phyloP scores from a whole-genome alignment of 2,888 invertebrate genomes.

The Sicus ferrugineus region DNA sequence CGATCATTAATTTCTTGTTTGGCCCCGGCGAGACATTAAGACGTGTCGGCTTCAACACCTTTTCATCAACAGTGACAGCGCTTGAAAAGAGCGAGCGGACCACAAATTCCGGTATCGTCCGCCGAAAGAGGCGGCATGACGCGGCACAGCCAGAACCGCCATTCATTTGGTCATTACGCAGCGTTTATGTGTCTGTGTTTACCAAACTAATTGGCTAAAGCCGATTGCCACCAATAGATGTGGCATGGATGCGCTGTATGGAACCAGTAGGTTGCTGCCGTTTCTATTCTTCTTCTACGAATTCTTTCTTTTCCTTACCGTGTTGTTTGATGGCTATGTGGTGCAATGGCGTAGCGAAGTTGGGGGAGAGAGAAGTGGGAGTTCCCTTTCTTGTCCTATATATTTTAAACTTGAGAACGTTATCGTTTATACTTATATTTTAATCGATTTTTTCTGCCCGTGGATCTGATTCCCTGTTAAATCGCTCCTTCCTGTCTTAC shows the following conservation, averaged over 20 bases:
- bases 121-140: too few species aligned
- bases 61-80: constrained; percentile 28
- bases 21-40: constrained; percentile 30
- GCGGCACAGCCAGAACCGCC: constrained; percentile 27
- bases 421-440: too few species aligned
- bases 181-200: constrained; percentile 3
- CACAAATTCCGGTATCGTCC: constrained; percentile 25
- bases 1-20: constrained; percentile 39
- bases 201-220: constrained; percentile 25
- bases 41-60: constrained; percentile 39
- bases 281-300: constrained; percentile 1
- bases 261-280: background rate
- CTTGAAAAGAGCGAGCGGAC: constrained; percentile 11
- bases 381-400: too few species aligned
- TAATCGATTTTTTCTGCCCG: background rate
- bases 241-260: background rate
- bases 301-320: background rate
- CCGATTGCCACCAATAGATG: constrained; percentile 18
- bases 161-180: constrained; percentile 23
- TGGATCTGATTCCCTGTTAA: background rate
- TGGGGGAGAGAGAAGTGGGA: too few species aligned
- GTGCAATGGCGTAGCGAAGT: too few species aligned
- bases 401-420: too few species aligned
- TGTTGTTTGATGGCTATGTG: background rate
- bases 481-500: background rate